Conservation (phyloP, 2,113 vertebrate genomes). For the Phaethon lepturus region DNA sequence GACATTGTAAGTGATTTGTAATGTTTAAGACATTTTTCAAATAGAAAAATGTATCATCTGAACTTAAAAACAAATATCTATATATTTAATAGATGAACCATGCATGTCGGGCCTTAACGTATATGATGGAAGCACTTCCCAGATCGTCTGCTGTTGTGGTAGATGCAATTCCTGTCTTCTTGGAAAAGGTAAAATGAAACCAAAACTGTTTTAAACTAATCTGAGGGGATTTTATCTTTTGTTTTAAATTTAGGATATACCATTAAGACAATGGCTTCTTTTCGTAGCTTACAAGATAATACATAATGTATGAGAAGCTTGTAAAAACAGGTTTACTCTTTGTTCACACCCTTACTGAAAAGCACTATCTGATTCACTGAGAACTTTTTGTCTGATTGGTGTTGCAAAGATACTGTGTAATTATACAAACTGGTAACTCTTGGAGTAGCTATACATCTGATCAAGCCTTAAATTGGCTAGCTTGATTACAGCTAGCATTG, state of each 20-base stretch:
- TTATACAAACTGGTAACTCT: not conserved
- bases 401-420: not conserved
- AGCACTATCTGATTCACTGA: not conserved
- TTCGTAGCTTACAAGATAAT: not conserved
- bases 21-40: not conserved
- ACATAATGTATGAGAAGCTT: not conserved
- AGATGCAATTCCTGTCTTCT: conserved; percentile 98
- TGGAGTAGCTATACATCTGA: not conserved
- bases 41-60: not conserved
- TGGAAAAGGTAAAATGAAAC: conserved; percentile 90
- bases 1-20: conserved; percentile 92
- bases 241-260: not conserved
- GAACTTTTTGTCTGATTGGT: not conserved
- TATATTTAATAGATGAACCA: conserved; percentile 91
- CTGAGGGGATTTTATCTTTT: not conserved
- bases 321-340: not conserved
- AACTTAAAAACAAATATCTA: not conserved
- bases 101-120: conserved; percentile 97
- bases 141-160: conserved; percentile 98
- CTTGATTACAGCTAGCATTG: not conserved
- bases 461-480: not conserved
- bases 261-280: not conserved
- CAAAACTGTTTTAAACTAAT: not conserved
- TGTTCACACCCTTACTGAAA: not conserved
- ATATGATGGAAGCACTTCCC: conserved; percentile 99